Base-by-base conservation (phyloP, 2,888 invertebrate species). In the Drosophila vallismaia region DNA sequence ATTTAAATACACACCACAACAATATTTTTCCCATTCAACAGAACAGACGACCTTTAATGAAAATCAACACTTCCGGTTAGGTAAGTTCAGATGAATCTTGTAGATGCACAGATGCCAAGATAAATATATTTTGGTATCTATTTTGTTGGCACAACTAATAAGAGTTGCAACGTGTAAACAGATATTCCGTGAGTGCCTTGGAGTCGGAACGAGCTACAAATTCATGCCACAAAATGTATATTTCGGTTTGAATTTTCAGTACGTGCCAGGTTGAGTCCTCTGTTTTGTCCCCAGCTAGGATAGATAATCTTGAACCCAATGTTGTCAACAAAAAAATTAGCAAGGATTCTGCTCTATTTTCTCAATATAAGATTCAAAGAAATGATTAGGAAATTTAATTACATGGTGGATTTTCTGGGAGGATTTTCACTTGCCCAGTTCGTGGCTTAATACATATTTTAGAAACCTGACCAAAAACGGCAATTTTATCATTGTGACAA, bases 31-130 rank as follows among this genome's bases (percentile, higher is more conserved):
- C 79, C 74, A 83, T 80, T 80, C 77, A 83, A 75, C 83, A 74
- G 70, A 74, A 78, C n/a, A n/a, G n/a, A n/a, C 19, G 72, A 71
- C 66, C 62, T 74, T 71, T 78, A 83, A 83, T 83, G 83, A 80
- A 85, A 85, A 82, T 85, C 83, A 78, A 85, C 83, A 83, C 86
- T 82, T 85, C 86, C 78, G 83, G 50, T 62, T 71, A 71, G 69
- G 45, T 69, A 66, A 58, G 71, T 74, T 62, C 60, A 50, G 42
- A 46, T 40, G 52, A 55, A 56, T 50, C 36, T 53, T 12, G 28
- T n/a, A 12, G 29, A 46, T 31, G 28, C 60, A 42, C 14, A 52
- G n/a, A 54, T 48, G 26, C 49, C 46, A n/a, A 26, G 9, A 42
- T 28, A 26, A n/a, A n/a, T 33, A 33, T 55, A 68, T 44, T 50